phyloP scores from a whole-genome alignment of 2,797 vertebrate genomes.

The Fistularia commersonii region DNA sequence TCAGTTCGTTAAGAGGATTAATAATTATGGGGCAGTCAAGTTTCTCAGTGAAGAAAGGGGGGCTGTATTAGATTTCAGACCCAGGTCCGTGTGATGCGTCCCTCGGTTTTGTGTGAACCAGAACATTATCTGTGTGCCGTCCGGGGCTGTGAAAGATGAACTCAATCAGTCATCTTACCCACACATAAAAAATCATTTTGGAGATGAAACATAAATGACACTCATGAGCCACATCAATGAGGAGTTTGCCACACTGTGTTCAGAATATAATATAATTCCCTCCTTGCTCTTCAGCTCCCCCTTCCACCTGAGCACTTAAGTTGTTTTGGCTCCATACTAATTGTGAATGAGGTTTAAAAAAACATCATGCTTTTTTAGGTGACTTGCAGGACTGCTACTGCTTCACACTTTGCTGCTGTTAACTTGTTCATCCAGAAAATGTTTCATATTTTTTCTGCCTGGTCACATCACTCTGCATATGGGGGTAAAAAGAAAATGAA shows the following conservation, averaged over 20 bases:
- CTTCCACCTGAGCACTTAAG: constrained; percentile 15
- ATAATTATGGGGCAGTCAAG: constrained; percentile 28
- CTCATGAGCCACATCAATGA: constrained; percentile 15
- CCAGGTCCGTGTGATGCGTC: constrained; percentile 26
- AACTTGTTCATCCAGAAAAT: constrained; percentile 14
- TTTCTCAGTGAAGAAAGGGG: constrained; percentile 7
- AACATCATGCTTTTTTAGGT: constrained; percentile 15
- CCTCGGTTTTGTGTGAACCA: constrained; percentile 37
- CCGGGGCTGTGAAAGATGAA: constrained; percentile 19
- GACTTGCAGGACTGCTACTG: constrained; percentile 8
- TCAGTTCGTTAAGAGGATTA: constrained; percentile 69
- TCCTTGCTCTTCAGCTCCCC: constrained; percentile 2
- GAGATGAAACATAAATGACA: constrained; percentile 24
- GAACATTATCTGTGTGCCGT: constrained; percentile 27
- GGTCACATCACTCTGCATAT: constrained; percentile 7
- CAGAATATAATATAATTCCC: constrained; percentile 9
- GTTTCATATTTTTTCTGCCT: constrained; percentile 23
- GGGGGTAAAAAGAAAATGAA: too few species aligned
- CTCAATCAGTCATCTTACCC: constrained; percentile 27
- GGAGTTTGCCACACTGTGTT: constrained; percentile 18
- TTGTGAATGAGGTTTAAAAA: constrained; percentile 32
- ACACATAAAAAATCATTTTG: constrained; percentile 14
- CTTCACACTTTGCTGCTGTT: constrained; percentile 10
- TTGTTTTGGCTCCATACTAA: constrained; percentile 30
- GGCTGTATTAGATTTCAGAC: constrained; percentile 24